Evolutionary conservation across 2,888 invertebrate genomes (phyloP), one percentile per base, ranked within the genome.

Genomic region (Agapostemon virescens): DNA sequence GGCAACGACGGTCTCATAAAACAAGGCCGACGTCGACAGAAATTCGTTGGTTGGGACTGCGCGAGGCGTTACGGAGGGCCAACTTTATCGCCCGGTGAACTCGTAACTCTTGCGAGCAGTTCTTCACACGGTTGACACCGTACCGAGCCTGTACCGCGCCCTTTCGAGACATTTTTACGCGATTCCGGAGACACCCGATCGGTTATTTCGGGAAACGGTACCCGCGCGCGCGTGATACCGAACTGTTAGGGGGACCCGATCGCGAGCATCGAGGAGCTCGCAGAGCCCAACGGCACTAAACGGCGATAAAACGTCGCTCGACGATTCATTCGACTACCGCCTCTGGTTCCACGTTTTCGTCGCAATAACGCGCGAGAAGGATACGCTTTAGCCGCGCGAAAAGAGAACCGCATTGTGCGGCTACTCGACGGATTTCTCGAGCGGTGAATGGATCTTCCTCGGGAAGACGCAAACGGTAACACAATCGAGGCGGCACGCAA

Each of bases 81-180:
- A 88, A 90, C 89, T 92, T 92, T 92, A 92, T 91, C 90, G 89
- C 89, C 89, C 86, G 88, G 89, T 88, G 89, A 90, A 91, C 90
- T 90, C 92, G 92, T 92, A 92, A 92, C 87, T 92, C 91, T 90
- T 90, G 83, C 85, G 81, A 84, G 85, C 88, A 77, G 81, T 83
- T 86, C 86, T 85, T 85, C 85, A 86, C 85, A 40, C 84, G 78
- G 42, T 61, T 77, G 82, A 78, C 79, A 84, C 70, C 64, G 74
- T 68, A 66, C 80, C 81, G 49, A 52, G 74, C 40, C 45, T 23
- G 64, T 73, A 67, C 83, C n/a, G n/a, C n/a, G 38, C 42, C 72
- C 79, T 69, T 79, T 52, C 63, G 33, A 70, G 75, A 77, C 79
- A 74, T 77, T 87, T 86, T 83, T 84, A 75, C 85, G 85, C 68